Evolutionary conservation across 2,888 invertebrate genomes (phyloP).

Genomic region (Chrysodeixis includens): DNA sequence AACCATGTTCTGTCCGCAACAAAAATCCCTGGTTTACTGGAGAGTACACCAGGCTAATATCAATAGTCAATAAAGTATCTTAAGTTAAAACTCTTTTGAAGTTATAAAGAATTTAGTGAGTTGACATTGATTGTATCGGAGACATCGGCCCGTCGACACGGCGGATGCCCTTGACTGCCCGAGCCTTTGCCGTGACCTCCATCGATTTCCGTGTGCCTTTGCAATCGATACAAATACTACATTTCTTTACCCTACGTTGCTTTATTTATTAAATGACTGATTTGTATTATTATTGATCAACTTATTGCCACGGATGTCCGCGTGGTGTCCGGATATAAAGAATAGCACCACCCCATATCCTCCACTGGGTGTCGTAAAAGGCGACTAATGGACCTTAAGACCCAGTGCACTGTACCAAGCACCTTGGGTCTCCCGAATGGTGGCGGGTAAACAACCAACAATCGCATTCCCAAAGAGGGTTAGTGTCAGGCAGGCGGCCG

Average conservation of each 20-base stretch:
- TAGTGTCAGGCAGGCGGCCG: too few species aligned
- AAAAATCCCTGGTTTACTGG: too few species aligned
- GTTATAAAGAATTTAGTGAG: constrained; percentile 17
- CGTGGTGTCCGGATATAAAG: too few species aligned
- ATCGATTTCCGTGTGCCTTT: constrained; percentile 54
- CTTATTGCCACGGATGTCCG: too few species aligned
- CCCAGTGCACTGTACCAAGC: too few species aligned
- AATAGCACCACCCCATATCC: too few species aligned
- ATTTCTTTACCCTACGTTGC: constrained; percentile 43
- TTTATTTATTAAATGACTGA: constrained; percentile 2
- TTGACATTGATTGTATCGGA: constrained; percentile 28
- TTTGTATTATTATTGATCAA: neutral
- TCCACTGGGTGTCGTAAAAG: too few species aligned
- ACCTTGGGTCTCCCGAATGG: too few species aligned
- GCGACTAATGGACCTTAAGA: too few species aligned
- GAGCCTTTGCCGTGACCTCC: constrained; percentile 56
- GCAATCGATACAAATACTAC: constrained; percentile 56
- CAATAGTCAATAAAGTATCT: neutral
- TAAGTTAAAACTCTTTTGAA: neutral
- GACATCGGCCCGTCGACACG: constrained; percentile 37
- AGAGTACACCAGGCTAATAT: too few species aligned
- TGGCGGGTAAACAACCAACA: too few species aligned
- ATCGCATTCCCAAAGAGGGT: too few species aligned
- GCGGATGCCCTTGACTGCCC: constrained; percentile 47
- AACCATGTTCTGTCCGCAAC: neutral